Evolutionary conservation across 2,113 vertebrate species (phyloP).

Genomic region (Lamprologus speciosus): DNA sequence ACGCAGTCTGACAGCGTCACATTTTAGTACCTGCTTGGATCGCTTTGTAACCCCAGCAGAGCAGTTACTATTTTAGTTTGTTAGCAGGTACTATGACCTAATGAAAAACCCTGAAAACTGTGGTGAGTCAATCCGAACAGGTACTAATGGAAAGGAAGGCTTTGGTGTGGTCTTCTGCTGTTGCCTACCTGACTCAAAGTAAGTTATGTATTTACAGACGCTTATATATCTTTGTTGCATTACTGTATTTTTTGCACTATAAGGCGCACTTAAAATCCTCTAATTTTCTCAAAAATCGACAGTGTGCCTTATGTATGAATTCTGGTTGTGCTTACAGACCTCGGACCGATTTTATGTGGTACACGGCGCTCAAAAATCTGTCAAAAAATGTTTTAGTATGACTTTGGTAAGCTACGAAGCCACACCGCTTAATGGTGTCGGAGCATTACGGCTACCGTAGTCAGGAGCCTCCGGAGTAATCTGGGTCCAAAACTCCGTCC

Average conservation of each 20-base stretch:
- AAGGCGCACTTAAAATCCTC: neutral
- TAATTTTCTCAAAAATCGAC: neutral
- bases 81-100: neutral
- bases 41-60: neutral
- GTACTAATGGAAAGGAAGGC: neutral
- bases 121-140: neutral
- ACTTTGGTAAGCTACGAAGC: fast-evolving
- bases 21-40: neutral
- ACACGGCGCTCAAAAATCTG: neutral
- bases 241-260: neutral
- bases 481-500: fast-evolving
- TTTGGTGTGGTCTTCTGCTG: neutral
- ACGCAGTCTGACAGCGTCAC: neutral
- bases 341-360: neutral
- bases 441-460: fast-evolving
- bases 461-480: neutral
- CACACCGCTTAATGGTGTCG: fast-evolving
- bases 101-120: neutral
- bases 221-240: neutral
- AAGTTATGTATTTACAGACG: neutral
- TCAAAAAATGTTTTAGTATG: neutral
- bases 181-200: neutral
- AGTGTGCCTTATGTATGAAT: neutral
- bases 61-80: neutral
- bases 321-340: neutral